A percentile compares a stretch with the other conserved stretches of the same genome.
phyloP scores from a whole-genome alignment of 2,888 invertebrate genomes.

The Caenorhabditis sp. region DNA sequence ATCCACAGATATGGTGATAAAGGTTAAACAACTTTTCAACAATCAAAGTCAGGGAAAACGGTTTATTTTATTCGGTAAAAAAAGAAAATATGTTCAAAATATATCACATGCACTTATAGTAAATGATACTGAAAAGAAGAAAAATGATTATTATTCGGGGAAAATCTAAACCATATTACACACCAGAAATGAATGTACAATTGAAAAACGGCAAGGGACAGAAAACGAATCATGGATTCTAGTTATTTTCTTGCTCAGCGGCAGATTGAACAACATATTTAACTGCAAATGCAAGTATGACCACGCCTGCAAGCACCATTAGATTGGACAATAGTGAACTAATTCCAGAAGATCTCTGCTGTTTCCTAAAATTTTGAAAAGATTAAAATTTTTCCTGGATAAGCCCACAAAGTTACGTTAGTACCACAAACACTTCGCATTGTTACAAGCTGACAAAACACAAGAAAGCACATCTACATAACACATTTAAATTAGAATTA shows the following conservation, averaged over 20 bases:
- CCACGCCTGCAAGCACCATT: constrained; percentile 68
- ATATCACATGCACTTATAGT: background rate
- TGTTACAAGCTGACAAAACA: background rate
- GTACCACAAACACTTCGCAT: background rate
- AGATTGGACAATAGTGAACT: constrained; percentile 67
- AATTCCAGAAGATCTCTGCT: constrained; percentile 27
- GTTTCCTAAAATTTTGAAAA: constrained; percentile 2
- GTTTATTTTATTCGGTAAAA: constrained; percentile 2
- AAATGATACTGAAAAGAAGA: constrained; percentile 1
- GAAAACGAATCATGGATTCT: constrained; percentile 2
- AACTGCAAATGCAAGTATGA: constrained; percentile 69
- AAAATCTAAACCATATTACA: constrained; percentile 5
- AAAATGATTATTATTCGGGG: background rate
- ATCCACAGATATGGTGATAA: background rate
- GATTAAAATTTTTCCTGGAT: too few relatives aligned
- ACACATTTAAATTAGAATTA: background rate
- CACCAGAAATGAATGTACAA: background rate
- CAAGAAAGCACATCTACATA: background rate
- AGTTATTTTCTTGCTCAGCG: background rate
- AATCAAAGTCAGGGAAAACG: background rate
- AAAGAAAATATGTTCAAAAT: constrained; percentile 5
- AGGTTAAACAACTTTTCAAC: background rate
- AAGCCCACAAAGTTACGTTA: background rate
- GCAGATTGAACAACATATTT: constrained; percentile 66
- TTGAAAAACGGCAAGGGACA: background rate